Evolutionary conservation across 2,797 vertebrate genomes (phyloP), one percentile per base, ranked within the genome.

Genomic region (Lindbergichthys nudifrons): DNA sequence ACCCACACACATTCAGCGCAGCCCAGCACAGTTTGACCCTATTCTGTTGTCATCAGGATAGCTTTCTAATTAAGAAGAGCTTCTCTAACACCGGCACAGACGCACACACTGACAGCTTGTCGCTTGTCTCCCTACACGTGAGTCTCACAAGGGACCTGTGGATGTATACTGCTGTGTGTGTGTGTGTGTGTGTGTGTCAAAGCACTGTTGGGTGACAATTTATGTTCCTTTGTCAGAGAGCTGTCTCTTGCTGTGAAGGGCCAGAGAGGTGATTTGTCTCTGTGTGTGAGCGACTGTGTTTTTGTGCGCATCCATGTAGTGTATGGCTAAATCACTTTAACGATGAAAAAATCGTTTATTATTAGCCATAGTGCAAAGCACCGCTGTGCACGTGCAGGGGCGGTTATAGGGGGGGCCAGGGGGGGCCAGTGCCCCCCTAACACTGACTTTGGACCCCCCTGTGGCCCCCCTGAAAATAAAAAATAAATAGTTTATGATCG

Each of bases 41-140:
- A 13, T 79, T 80, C 82, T 82, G 83, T 79, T 88, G 88, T 85
- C 85, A 89, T 87, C 83, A 85, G 80, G 74, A 85, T 84, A 72
- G 75, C 77, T 82, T 12, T 63, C 77, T 87, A 89, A 91, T 89
- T 89, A 88, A 86, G 83, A 86, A 65, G 76, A 76, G 70, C 80
- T 75, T 59, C 81, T 77, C 75, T 60, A 64, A 61, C 54, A 57
- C 65, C 48, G 69, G 75, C 53, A 76, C 58, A 65, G 65, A 80
- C 61, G 50, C 50, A 74, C 57, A 58, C 69, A 64, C 68, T 66
- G 79, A 85, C 85, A 89, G 85, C 85, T 80, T 88, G 82, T 81
- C 51, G 51, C 82, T 83, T 47, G 73, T 79, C 74, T 80, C 50
- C 47, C 50, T 59, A 66, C 69, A 47, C 66, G 14, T 57, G 80